Base-by-base conservation (phyloP, 2,113 vertebrate genomes). In the Crotophaga sulcirostris region DNA sequence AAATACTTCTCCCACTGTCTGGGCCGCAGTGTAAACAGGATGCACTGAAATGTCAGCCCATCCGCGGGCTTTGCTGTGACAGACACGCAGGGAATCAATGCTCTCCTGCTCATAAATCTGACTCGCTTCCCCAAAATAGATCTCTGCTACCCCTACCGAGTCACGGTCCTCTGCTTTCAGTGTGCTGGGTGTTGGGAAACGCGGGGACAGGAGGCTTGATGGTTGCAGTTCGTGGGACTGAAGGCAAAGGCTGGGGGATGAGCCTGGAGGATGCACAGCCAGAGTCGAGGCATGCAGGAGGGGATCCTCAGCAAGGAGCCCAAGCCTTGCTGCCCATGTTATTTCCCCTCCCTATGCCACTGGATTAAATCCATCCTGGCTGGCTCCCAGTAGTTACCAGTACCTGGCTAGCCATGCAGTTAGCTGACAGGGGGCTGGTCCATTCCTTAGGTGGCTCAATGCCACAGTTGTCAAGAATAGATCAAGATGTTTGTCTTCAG, bases 1-100 rank as follows among this genome's bases (percentile, higher is more conserved):
- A 92, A 95, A 93, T 89, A 92, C 66, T 91, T 73, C 70, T 91
- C 60, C 70, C 8, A 5, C 84, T 94, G 83, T 79, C 92, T 92
- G 86, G 64, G 79, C 90, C 70, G 55, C 47, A n/a, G 56, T 6
- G 60, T 96, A 95, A 97, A 97, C 91, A 97, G 95, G 96, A 95
- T 97, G 83, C 68, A 7, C 59, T 26, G 76, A 94, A 89, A 94
- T 91, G 85, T 95, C 85, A 95, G 72, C 82, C 83, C 56, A 49
- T 70, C 87, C 40, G 9, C 13, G 6, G 87, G 82, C 70, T 95
- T 68, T 75, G 87, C 91, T 16, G 7, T 18, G 45, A 68, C 89
- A 84, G 76, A 29, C 4, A 0, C 1, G 1, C 87, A 86, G 58
- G 64, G 66, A 90, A 59, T 78, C 77, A 72, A 20, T 0, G 2